Evolutionary conservation across 2,888 invertebrate genomes (phyloP).

Genomic region (Griposia aprilina): DNA sequence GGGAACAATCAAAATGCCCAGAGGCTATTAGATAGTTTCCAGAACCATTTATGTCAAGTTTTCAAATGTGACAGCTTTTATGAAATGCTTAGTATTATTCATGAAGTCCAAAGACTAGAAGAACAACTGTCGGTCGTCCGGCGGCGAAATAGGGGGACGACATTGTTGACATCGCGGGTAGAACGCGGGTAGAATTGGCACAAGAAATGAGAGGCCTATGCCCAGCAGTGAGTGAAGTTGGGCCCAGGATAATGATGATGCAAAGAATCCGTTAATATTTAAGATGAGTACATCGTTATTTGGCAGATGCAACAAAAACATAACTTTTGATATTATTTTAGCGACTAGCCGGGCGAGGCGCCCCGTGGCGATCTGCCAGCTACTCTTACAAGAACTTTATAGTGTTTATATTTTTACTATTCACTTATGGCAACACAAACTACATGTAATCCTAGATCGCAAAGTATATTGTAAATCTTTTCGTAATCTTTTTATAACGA

Average conservation of each 20-base stretch:
- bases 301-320: conserved; percentile 71
- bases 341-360: conserved; percentile 64
- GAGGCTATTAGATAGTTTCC: not conserved
- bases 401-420: conserved; percentile 33
- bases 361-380: conserved; percentile 73
- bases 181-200: no score
- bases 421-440: conserved; percentile 20
- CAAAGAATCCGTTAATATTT: conserved; percentile 9
- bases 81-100: no score
- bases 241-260: not conserved
- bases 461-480: conserved; percentile 3
- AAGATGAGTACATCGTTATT: conserved; percentile 34
- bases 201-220: no score
- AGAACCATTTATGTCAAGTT: not conserved
- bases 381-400: conserved; percentile 25
- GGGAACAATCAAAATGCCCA: not conserved
- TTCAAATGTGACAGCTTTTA: not conserved
- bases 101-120: no score
- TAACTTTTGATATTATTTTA: conserved; percentile 65
- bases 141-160: no score
- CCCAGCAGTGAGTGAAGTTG: no score
- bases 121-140: no score
- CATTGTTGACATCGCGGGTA: no score
- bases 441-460: conserved; percentile 4
- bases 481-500: not conserved